phyloP scores from a whole-genome alignment of 2,113 vertebrate species.

The Pollimyrus isidori region DNA sequence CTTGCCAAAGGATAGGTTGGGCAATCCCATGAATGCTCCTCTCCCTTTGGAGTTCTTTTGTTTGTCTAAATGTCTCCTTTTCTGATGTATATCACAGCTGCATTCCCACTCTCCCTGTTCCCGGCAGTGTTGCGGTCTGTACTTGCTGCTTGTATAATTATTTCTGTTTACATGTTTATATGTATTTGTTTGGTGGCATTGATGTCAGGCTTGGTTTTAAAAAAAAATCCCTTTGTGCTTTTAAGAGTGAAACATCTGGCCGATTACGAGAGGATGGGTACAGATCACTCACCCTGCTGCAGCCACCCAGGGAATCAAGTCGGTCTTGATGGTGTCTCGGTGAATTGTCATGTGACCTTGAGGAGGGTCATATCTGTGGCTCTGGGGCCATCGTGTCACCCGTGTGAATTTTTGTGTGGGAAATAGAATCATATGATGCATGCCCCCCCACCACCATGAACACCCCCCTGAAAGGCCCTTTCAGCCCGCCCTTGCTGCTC shows the following conservation, averaged over 20 bases:
- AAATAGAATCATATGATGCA: background rate
- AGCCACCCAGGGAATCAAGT: background rate
- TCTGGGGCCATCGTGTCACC: background rate
- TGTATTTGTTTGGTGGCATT: background rate
- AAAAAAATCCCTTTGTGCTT: background rate
- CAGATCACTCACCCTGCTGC: background rate
- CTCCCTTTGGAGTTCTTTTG: background rate
- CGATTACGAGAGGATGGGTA: background rate
- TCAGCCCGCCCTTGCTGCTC: background rate
- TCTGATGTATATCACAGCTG: background rate
- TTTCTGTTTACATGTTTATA: background rate
- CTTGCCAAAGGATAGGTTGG: background rate
- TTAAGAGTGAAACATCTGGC: background rate
- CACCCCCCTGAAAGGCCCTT: background rate
- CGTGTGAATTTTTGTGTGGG: background rate
- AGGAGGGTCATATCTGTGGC: background rate
- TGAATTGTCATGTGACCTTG: background rate
- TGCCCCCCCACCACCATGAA: background rate
- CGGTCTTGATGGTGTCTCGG: background rate
- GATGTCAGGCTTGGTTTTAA: background rate
- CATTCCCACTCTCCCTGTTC: background rate
- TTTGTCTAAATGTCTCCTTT: conserved; percentile 16
- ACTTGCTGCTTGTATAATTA: conserved; percentile 8
- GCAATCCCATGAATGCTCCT: background rate
- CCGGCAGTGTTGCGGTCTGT: background rate